Evolutionary conservation across 1,140 invertebrate species (phyloP), one percentile per base, ranked within the genome.

Genomic region (Danaus melanippus): DNA sequence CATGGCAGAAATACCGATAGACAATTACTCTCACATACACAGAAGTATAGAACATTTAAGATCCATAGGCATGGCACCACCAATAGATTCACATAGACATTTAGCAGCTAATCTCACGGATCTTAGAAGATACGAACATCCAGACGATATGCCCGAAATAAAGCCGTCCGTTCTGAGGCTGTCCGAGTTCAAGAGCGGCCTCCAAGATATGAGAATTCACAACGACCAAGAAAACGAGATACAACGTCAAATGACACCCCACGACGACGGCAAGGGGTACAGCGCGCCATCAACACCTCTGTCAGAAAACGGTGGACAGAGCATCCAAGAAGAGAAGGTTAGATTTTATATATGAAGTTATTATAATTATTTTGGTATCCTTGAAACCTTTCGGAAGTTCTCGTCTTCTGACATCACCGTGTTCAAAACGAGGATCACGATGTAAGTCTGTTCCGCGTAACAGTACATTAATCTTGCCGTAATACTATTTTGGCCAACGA

Each of bases 31-130:
- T 12, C 90, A 91, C 67, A 90, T 92, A 62, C 91, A 92, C 73
- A 84, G 91, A 57, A 91, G 91, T 67, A 92, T 92, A 71, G 91
- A 92, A 66, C 91, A 91, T 67, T 72, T 92, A 54, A 80, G 91
- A 54, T 90, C 89, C 10, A 86, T 91, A 66, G 90, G 90, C 17
- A 89, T 90, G 42, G 85, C 90, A 4, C 85, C 88, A 3, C 86
- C 89, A 43, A 62, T 90, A 46, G 86, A 88, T 54, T 83, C 80
- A 9, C 86, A 89, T 54, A 82, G 87, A 63, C 81, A 87, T 60
- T 69, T 89, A 67, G 67, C 84, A 53, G 71, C 79, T 9, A 86
- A 87, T 53, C 68, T 88, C 66, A 81, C 88, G 64, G 88, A 89
- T 66, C 62, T 90, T 55, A 71, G 87, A 60, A 79, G 87, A 58